Percentiles rank a stretch among this genome's conserved stretches.
Evolutionary conservation across 64 coral and sea anemone genomes (phyloP).

Genomic region (Exaiptasia diaphana): DNA sequence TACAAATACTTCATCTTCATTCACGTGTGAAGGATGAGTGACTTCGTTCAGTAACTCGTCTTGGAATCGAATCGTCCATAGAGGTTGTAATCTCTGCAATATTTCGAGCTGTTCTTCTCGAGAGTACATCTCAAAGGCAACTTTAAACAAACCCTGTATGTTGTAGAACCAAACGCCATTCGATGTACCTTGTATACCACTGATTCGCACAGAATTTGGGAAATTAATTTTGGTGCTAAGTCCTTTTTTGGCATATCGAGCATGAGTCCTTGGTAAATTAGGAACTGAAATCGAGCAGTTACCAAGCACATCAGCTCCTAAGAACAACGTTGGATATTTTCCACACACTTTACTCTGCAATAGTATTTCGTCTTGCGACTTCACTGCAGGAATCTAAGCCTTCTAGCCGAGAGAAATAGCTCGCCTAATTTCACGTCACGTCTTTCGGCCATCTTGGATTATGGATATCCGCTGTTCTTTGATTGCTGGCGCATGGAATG

Average conservation of each 20-base stretch:
- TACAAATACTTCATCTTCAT: neutral
- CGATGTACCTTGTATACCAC: slow-evolving; percentile 82
- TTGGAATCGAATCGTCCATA: slow-evolving; percentile 63
- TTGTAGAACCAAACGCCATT: slow-evolving; percentile 95
- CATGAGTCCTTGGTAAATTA: slow-evolving; percentile 90
- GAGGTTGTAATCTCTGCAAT: slow-evolving; percentile 34
- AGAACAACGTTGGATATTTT: slow-evolving; percentile 65
- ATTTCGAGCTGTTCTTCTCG: slow-evolving; percentile 83
- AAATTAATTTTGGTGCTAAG: slow-evolving; percentile 77
- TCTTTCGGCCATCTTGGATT: slow-evolving; percentile 73
- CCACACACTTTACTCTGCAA: neutral
- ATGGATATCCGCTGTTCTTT: neutral
- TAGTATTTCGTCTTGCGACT: slow-evolving; percentile 3
- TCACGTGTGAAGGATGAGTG: slow-evolving; percentile 2
- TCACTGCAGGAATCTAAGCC: slow-evolving; percentile 67
- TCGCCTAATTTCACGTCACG: slow-evolving; percentile 56
- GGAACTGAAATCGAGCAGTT: slow-evolving; percentile 66
- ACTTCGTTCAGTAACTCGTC: slow-evolving; percentile 56
- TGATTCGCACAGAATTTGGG: slow-evolving; percentile 26
- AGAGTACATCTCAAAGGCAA: slow-evolving; percentile 83
- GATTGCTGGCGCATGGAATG: neutral
- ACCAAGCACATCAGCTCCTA: slow-evolving; percentile 83
- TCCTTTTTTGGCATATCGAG: slow-evolving; percentile 74
- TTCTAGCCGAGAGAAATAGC: slow-evolving; percentile 56
- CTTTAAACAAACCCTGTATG: slow-evolving; percentile 91